Percentiles rank a stretch among this genome's conserved stretches.
Conservation (phyloP, 2,797 vertebrate species). For the Ara ararauna region DNA sequence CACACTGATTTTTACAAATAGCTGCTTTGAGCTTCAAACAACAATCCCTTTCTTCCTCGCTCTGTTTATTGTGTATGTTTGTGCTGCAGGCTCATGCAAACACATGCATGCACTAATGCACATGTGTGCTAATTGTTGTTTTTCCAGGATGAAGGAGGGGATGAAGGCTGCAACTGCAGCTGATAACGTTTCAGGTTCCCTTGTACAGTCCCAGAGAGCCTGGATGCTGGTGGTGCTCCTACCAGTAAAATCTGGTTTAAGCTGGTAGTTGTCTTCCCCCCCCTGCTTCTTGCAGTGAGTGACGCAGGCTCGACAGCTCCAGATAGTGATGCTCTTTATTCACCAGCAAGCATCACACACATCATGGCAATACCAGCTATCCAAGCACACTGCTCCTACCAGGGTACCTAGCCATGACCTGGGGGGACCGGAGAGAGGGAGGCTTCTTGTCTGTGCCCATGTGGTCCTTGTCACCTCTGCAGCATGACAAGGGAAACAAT, state of each 20-base stretch:
- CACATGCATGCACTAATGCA: conserved; percentile 10
- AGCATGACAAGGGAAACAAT: conserved; percentile 25
- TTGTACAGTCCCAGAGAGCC: conserved; percentile 50
- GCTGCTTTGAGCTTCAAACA: conserved; percentile 43
- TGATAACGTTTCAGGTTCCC: conserved; percentile 43
- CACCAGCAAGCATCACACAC: conserved; percentile 32
- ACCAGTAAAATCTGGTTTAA: conserved; percentile 77
- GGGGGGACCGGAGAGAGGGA: conserved; percentile 4
- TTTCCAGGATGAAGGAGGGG: conserved; percentile 10
- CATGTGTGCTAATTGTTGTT: conserved; percentile 21
- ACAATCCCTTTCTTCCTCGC: background rate
- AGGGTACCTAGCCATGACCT: conserved; percentile 26
- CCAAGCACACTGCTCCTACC: background rate
- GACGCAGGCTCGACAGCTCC: conserved; percentile 75
- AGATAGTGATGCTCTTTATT: conserved; percentile 73
- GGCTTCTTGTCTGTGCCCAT: conserved; percentile 9
- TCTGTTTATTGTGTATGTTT: conserved; percentile 26
- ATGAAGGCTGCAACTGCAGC: conserved; percentile 19
- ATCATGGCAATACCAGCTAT: conserved; percentile 4
- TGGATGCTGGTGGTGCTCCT: conserved; percentile 69
- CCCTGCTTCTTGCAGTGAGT: conserved; percentile 65
- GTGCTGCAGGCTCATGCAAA: conserved; percentile 24
- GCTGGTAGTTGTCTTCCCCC: conserved; percentile 63
- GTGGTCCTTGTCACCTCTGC: conserved; percentile 45
- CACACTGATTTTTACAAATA: conserved; percentile 43